phyloP scores from a whole-genome alignment of 1,140 invertebrate species.

The Calliphora vicina region DNA sequence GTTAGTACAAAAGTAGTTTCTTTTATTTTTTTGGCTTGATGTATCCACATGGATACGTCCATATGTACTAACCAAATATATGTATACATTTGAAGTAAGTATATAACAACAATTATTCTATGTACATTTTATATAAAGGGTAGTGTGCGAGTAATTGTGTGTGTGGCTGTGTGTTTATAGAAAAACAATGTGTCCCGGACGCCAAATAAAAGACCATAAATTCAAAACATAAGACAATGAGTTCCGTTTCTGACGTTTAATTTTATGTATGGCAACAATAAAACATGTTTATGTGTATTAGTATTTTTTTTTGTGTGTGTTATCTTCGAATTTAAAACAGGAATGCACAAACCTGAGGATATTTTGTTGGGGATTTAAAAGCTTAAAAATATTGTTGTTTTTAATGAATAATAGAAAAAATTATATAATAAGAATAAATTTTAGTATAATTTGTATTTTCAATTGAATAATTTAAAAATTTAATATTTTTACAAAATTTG shows the following conservation, averaged over 20 bases:
- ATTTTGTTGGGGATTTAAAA: too few species aligned
- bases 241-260: conserved; percentile 38
- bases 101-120: conserved; percentile 7
- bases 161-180: background rate
- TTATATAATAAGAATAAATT: too few species aligned
- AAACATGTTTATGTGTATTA: background rate
- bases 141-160: background rate
- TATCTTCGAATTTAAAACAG: background rate
- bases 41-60: background rate
- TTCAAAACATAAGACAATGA: conserved; percentile 38
- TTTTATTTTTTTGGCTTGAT: background rate
- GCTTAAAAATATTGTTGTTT: too few species aligned
- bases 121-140: background rate
- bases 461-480: too few species aligned
- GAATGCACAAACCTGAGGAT: background rate
- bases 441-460: too few species aligned
- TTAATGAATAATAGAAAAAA: too few species aligned
- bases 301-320: background rate
- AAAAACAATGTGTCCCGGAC: conserved; percentile 36
- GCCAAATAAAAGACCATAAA: conserved; percentile 34
- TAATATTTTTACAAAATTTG: too few species aligned
- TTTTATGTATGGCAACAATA: conserved; percentile 14
- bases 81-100: background rate
- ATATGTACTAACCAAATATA: background rate
- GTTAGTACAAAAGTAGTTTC: too few species aligned